phyloP scores from a whole-genome alignment of 1,140 invertebrate species.

The Lucilia cuprina region DNA sequence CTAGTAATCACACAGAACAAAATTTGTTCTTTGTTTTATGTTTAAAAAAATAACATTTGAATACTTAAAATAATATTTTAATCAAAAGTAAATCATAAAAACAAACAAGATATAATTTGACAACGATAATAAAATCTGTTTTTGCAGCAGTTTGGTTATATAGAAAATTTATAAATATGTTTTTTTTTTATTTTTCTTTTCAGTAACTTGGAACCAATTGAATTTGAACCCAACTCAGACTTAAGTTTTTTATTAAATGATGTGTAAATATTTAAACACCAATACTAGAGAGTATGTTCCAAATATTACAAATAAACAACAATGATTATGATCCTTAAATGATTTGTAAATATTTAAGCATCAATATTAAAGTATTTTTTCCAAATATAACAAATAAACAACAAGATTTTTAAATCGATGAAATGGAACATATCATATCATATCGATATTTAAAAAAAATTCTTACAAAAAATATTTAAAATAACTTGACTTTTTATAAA shows the following conservation, averaged over 20 bases:
- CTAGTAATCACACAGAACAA: too few relatives aligned
- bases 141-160: too few relatives aligned
- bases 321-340: not conserved
- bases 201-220: constrained; percentile 65
- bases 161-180: not conserved
- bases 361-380: not conserved
- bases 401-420: constrained; percentile 67
- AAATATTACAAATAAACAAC: not conserved
- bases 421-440: not conserved
- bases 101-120: too few relatives aligned
- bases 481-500: constrained; percentile 81
- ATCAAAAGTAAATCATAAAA: too few relatives aligned
- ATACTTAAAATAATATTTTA: not conserved
- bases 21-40: too few relatives aligned
- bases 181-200: constrained; percentile 49
- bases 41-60: not conserved
- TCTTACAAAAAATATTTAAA: constrained; percentile 54
- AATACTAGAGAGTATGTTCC: not conserved
- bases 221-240: constrained; percentile 67
- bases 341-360: not conserved
- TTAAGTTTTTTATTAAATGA: constrained; percentile 67
- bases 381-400: constrained; percentile 71
- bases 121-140: too few relatives aligned
- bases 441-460: not conserved
- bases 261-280: constrained; percentile 1